Percentiles rank a stretch among this genome's conserved stretches.
These are phyloP conservation scores for Latrodectus geometricus DNA, from an alignment of 1,140 invertebrate species.

Conservation along the genomic window DNA sequence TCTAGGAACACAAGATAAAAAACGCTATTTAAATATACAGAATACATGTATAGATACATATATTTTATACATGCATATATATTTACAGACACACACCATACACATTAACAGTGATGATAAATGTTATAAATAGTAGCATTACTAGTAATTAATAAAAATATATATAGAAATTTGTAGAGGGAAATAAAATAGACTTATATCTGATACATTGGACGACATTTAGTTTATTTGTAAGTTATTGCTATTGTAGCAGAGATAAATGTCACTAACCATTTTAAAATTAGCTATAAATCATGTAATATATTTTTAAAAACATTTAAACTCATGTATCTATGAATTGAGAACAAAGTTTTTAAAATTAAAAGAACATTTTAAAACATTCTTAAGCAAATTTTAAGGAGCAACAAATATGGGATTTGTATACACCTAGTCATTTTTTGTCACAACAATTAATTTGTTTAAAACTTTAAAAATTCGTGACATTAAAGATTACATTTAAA, in stretches of 20 bases:
- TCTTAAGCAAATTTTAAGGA: too few relatives aligned
- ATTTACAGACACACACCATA: constrained; percentile 1
- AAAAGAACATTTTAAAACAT: too few relatives aligned
- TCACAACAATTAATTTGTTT: background rate
- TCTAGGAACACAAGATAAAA: constrained; percentile 30
- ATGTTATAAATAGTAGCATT: constrained; percentile 1
- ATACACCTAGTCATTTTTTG: background rate
- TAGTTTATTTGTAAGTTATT: background rate
- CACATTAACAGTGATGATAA: constrained; percentile 22
- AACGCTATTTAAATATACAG: background rate
- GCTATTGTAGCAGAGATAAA: background rate
- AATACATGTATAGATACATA: background rate
- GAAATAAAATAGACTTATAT: constrained; percentile 1
- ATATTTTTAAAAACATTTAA: background rate
- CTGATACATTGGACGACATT: background rate
- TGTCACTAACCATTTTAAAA: background rate
- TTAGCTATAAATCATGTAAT: background rate
- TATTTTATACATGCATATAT: background rate
- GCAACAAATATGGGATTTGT: background rate
- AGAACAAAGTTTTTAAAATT: background rate
- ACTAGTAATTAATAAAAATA: constrained; percentile 20
- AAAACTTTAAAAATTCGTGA: background rate
- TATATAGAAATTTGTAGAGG: constrained; percentile 15
- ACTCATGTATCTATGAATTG: background rate
- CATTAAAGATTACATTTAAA: background rate